These are phyloP conservation scores for Tetragnatha versicolor DNA, from an alignment of 1,140 invertebrate genomes.

Conservation along the genomic window DNA sequence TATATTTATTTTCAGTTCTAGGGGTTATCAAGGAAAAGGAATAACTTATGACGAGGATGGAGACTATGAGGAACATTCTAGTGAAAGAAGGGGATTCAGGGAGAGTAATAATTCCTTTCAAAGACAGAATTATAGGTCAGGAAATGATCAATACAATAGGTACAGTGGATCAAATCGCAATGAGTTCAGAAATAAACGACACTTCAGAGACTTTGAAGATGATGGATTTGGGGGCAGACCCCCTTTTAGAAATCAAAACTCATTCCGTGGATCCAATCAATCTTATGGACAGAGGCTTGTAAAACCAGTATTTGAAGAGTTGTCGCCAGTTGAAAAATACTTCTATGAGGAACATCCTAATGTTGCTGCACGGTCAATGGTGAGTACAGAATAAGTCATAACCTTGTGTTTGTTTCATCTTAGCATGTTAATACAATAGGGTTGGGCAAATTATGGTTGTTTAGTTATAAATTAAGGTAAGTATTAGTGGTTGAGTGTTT, in stretches of 20 bases:
- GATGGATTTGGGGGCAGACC: not conserved
- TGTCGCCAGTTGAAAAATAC: conserved; percentile 69
- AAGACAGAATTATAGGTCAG: not conserved
- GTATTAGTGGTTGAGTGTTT: no score
- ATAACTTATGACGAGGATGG: not conserved
- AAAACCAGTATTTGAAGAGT: conserved; percentile 3
- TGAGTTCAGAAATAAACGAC: no score
- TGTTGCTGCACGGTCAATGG: conserved; percentile 65
- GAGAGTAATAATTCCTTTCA: not conserved
- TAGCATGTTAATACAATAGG: not conserved
- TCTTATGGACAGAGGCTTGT: not conserved
- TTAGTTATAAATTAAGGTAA: no score
- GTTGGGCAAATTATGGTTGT: no score
- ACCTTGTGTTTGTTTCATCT: not conserved
- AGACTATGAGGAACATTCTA: not conserved
- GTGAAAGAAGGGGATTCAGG: not conserved
- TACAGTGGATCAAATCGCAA: no score
- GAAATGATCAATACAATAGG: no score
- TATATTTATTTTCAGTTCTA: not conserved
- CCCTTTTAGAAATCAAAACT: not conserved
- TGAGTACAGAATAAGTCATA: not conserved
- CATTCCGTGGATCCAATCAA: not conserved
- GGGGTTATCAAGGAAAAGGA: not conserved
- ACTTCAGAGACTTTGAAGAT: not conserved
- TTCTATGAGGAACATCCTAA: conserved; percentile 82